Evolutionary conservation across 2,888 invertebrate genomes (phyloP), one percentile per base, ranked within the genome.

Genomic region (Phyllotreta cruciferae): DNA sequence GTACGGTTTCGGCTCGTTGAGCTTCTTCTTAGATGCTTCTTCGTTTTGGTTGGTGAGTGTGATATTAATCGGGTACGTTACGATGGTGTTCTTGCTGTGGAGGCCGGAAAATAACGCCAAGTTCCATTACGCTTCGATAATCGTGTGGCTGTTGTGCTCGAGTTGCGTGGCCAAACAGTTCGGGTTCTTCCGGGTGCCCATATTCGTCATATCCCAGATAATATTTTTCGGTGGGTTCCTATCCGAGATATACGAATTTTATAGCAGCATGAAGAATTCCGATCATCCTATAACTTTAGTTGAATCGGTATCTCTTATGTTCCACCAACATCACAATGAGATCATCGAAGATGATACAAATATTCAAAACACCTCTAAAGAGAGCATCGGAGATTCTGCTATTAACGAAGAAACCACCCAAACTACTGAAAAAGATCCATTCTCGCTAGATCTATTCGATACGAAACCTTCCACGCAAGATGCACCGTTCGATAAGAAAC

Each of bases 21-120:
- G 77, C 62, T 80, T 79, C 70, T 72, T 80, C 3, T 75, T 82
- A 54, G 75, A 75, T 49, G 76, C 75, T 67, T 75, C 80, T 24
- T 79, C 77, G 65, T 67, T 75, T n/a, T 71, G 75, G 55, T 53
- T 78, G 67, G 82, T 83, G 76, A 75, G 80, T 77, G 83, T 88
- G 10, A 78, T 92, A 70, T 81, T 90, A 8, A 74, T 88, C 10
- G 87, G 88, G 7, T 95, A 95, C 75, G 73, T 93, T 13, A 84
- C 89, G 14, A 82, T 89, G 49, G 85, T 94, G 0, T 86, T 88
- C 68, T 82, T 91, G 55, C 83, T 90, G 70, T 96, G 95, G 95
- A 89, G 85, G 38, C 89, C 90, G 0, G 83, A 88, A 66, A 88
- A 90, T 65, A 87, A 88, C 11, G 81, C 82, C 5, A 81, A 85